Evolutionary conservation across 2,797 vertebrate species (phyloP).

Genomic region (Peromyscus eremicus): DNA sequence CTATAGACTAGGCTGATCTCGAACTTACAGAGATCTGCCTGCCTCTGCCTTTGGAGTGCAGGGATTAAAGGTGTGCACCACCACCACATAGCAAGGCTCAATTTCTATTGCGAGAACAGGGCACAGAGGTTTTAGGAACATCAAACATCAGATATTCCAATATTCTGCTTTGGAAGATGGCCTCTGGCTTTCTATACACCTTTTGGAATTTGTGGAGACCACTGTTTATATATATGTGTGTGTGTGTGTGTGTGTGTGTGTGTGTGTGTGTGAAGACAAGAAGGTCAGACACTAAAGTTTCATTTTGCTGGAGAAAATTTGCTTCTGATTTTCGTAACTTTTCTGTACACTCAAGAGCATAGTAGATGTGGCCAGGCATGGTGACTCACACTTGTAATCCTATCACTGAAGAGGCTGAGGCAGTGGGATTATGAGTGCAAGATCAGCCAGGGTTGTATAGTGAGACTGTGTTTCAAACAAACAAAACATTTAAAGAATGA

Average conservation of each 20-base stretch:
- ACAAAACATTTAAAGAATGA: neutral
- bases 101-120: neutral
- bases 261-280: neutral
- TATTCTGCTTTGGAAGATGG: neutral
- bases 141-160: neutral
- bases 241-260: neutral
- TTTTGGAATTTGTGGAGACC: neutral
- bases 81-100: neutral
- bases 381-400: neutral
- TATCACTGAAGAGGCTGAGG: neutral
- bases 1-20: too few relatives aligned
- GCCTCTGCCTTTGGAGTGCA: too few relatives aligned
- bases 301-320: neutral
- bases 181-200: neutral
- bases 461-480: neutral
- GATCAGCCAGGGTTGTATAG: neutral
- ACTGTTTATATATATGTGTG: neutral
- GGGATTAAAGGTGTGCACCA: too few relatives aligned
- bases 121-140: neutral
- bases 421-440: neutral
- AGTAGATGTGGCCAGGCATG: neutral
- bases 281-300: neutral
- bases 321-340: neutral
- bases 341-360: neutral
- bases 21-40: too few relatives aligned